Evolutionary conservation across 2,797 vertebrate species (phyloP).

Genomic region (Kryptopterus vitreolus): DNA sequence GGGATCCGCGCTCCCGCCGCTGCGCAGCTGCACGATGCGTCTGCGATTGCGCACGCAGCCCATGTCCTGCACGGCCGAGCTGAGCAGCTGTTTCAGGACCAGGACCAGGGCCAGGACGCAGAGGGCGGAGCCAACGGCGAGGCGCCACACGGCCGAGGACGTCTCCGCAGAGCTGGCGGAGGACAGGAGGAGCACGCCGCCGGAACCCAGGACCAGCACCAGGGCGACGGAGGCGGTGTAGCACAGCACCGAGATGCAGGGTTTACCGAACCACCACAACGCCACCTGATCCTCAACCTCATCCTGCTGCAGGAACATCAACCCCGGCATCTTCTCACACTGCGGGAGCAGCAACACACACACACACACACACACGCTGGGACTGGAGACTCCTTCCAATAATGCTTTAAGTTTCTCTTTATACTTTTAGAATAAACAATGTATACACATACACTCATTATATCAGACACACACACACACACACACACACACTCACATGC

Average conservation of each 20-base stretch:
- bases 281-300: slow-evolving; percentile 91
- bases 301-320: slow-evolving; percentile 70
- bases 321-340: slow-evolving; percentile 67
- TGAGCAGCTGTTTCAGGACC: slow-evolving; percentile 93
- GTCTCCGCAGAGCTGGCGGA: slow-evolving; percentile 74
- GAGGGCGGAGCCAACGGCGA: slow-evolving; percentile 84
- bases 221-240: slow-evolving; percentile 85
- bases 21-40: slow-evolving; percentile 87
- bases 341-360: not conserved
- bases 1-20: slow-evolving; percentile 84
- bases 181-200: slow-evolving; percentile 87
- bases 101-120: slow-evolving; percentile 88
- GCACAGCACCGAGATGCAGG: slow-evolving; percentile 85
- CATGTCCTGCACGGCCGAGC: slow-evolving; percentile 98
- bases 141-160: slow-evolving; percentile 87
- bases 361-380: not conserved
- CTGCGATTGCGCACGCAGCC: slow-evolving; percentile 86
- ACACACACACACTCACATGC: too few relatives aligned
- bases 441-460: too few relatives aligned
- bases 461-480: too few relatives aligned
- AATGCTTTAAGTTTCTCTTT: too few relatives aligned
- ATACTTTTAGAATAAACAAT: too few relatives aligned
- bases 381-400: not conserved
- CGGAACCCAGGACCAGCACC: slow-evolving; percentile 86
- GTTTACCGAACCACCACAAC: slow-evolving; percentile 93